These are phyloP conservation scores for Psilanteris sp. DNA, from an alignment of 1,140 invertebrate species.

Conservation along the genomic window DNA sequence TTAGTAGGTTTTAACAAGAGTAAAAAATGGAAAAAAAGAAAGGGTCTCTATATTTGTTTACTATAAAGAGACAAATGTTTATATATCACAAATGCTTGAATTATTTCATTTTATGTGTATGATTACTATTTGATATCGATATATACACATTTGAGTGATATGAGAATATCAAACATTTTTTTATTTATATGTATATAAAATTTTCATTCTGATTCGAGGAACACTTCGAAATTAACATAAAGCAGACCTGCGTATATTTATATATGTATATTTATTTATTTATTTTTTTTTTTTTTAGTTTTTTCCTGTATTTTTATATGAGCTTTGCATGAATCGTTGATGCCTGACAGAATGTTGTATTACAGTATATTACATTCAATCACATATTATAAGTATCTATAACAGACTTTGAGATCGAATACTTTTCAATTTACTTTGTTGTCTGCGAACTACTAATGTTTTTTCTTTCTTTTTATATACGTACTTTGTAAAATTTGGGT, in stretches of 20 bases:
- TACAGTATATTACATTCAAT: slow-evolving; percentile 43
- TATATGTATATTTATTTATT: slow-evolving; percentile 11
- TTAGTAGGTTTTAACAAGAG: slow-evolving; percentile 43
- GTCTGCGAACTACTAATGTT: slow-evolving; percentile 49
- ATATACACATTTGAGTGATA: slow-evolving; percentile 52
- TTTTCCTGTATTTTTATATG: slow-evolving; percentile 9
- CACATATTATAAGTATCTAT: slow-evolving; percentile 51
- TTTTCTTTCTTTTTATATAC: slow-evolving; percentile 34
- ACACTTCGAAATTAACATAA: slow-evolving; percentile 55
- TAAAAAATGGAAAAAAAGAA: slow-evolving; percentile 55
- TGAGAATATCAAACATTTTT: slow-evolving; percentile 49
- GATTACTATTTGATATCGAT: slow-evolving; percentile 43
- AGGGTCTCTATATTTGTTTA: slow-evolving; percentile 55
- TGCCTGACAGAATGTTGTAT: slow-evolving; percentile 39
- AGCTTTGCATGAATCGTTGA: slow-evolving; percentile 23
- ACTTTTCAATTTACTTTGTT: slow-evolving; percentile 50
- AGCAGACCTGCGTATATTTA: slow-evolving; percentile 51
- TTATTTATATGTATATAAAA: slow-evolving; percentile 28
- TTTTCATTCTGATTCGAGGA: slow-evolving; percentile 37
- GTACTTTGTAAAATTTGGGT: slow-evolving; percentile 69
- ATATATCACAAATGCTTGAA: slow-evolving; percentile 58
- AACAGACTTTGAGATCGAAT: slow-evolving; percentile 63
- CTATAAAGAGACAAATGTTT: slow-evolving; percentile 58
- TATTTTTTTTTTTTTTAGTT: too few relatives aligned
- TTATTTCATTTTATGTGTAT: slow-evolving; percentile 47